These are phyloP conservation scores for Seriola aureovittata DNA, from an alignment of 2,113 vertebrate genomes.

Conservation along the genomic window DNA sequence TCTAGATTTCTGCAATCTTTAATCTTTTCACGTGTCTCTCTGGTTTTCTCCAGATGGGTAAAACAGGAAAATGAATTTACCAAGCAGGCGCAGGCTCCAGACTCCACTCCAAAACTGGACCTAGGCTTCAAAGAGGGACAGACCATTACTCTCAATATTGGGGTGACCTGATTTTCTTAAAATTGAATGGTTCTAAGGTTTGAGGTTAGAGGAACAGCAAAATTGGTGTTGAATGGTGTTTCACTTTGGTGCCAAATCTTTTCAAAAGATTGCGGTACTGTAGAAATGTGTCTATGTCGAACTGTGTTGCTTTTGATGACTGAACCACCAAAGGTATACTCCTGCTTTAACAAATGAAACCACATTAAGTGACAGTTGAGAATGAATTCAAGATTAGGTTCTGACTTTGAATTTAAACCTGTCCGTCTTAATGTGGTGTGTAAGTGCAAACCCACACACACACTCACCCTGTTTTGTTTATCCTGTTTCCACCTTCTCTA, in stretches of 20 bases:
- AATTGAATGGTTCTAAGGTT: background rate
- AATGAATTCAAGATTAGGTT: background rate
- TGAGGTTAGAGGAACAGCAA: background rate
- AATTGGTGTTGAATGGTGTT: background rate
- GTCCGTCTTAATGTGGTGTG: background rate
- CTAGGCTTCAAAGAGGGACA: conserved; percentile 98
- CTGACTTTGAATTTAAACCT: background rate
- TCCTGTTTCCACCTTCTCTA: conserved; percentile 70
- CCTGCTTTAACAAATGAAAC: background rate
- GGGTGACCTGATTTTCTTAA: conserved; percentile 81
- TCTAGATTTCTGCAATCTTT: background rate
- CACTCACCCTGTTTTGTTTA: background rate
- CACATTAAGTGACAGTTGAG: no score
- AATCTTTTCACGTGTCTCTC: background rate
- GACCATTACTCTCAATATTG: conserved; percentile 97
- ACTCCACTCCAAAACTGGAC: conserved; percentile 92
- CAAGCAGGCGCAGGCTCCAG: conserved; percentile 90
- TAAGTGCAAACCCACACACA: background rate
- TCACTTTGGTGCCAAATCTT: background rate
- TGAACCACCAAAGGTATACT: background rate
- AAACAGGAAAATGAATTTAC: conserved; percentile 93
- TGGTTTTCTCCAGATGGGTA: conserved; percentile 88
- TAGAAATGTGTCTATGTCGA: background rate
- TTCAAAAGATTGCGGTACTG: background rate
- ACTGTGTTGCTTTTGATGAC: background rate